Conservation (phyloP, 2,888 invertebrate species). For the Iselma pallidipennis region DNA sequence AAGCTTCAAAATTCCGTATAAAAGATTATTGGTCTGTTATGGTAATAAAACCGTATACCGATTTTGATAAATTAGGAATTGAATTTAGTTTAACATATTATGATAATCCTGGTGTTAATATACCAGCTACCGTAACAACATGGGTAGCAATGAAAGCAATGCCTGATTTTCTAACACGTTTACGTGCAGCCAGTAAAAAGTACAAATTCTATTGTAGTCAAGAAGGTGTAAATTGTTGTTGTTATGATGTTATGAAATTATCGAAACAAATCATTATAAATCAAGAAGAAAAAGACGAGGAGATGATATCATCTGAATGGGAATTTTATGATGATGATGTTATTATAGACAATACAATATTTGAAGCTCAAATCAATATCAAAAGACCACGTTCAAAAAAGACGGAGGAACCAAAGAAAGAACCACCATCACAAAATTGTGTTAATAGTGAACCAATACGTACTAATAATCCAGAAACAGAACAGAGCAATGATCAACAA, state of each 20-base stretch:
- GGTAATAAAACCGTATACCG: slow-evolving; percentile 74
- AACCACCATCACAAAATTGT: slow-evolving; percentile 39
- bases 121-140: slow-evolving; percentile 71
- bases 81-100: slow-evolving; percentile 87
- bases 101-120: slow-evolving; percentile 81
- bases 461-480: slow-evolving; percentile 2
- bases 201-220: slow-evolving; percentile 60
- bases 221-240: slow-evolving; percentile 36
- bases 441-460: slow-evolving; percentile 4
- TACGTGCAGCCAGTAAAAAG: slow-evolving; percentile 70
- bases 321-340: slow-evolving; percentile 11
- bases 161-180: slow-evolving; percentile 73
- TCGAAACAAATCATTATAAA: slow-evolving; percentile 5
- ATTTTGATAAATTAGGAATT: slow-evolving; percentile 67
- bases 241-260: slow-evolving; percentile 24
- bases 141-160: slow-evolving; percentile 79
- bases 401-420: slow-evolving; percentile 20
- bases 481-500: slow-evolving; percentile 29
- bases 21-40: slow-evolving; percentile 84
- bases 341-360: slow-evolving; percentile 31
- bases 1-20: slow-evolving; percentile 72
- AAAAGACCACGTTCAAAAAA: not conserved
- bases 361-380: slow-evolving; percentile 26
- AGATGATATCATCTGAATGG: slow-evolving; percentile 17
- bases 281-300: slow-evolving; percentile 30